Evolutionary conservation across 2,888 invertebrate genomes (phyloP).

Genomic region (Ischnus inquisitorius): DNA sequence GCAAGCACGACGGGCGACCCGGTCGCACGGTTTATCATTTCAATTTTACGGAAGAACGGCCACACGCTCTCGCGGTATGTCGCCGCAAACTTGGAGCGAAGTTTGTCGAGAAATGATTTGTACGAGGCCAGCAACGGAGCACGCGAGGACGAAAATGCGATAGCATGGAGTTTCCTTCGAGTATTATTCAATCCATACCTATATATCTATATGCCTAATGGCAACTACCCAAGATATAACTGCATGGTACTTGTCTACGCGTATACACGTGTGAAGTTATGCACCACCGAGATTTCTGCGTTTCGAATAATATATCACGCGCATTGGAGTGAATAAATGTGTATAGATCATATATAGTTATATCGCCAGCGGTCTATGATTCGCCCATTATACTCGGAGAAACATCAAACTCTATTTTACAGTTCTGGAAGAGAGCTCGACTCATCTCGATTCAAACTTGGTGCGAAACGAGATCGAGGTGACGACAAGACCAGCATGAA

Average conservation of each 20-base stretch:
- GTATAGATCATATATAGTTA: neutral
- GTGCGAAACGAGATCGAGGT: slow-evolving; percentile 64
- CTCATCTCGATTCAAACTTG: slow-evolving; percentile 77
- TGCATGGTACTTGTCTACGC: slow-evolving; percentile 5
- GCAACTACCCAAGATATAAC: neutral
- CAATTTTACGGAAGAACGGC: slow-evolving; percentile 83
- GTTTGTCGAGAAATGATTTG: slow-evolving; percentile 82
- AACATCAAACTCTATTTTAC: neutral
- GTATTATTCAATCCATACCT: slow-evolving; percentile 5
- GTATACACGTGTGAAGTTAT: slow-evolving; percentile 27
- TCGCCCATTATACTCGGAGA: slow-evolving; percentile 4
- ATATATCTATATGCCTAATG: no score
- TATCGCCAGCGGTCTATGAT: neutral
- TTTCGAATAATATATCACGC: slow-evolving; percentile 27
- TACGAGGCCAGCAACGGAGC: slow-evolving; percentile 66
- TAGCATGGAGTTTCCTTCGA: slow-evolving; percentile 41
- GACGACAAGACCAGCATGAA: slow-evolving; percentile 71
- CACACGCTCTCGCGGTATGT: slow-evolving; percentile 53
- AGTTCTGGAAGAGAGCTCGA: slow-evolving; percentile 27
- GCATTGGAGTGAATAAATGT: slow-evolving; percentile 7
- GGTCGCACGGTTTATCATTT: slow-evolving; percentile 81
- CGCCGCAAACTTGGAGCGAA: slow-evolving; percentile 77
- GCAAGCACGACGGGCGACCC: slow-evolving; percentile 21
- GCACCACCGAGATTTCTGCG: slow-evolving; percentile 41
- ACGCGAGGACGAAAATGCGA: slow-evolving; percentile 36